phyloP scores from a whole-genome alignment of 2,797 vertebrate genomes.

The Mus spretus region DNA sequence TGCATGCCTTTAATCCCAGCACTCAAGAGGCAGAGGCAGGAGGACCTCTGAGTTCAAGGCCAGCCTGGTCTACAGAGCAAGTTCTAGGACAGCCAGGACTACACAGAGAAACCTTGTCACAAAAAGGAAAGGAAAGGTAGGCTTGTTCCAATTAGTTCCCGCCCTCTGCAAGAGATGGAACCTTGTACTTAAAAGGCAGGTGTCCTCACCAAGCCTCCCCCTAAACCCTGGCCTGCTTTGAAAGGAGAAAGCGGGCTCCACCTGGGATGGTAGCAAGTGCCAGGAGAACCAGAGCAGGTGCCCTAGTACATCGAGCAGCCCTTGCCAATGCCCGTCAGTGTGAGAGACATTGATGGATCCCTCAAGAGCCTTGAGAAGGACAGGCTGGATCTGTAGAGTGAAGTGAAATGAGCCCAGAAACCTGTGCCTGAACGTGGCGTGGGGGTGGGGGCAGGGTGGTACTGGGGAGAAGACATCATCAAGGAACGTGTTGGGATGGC shows the following conservation, averaged over 20 bases:
- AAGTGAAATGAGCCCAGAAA: neutral
- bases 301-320: neutral
- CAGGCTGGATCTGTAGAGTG: neutral
- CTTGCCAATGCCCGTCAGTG: neutral
- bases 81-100: too few species aligned
- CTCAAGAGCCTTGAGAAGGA: neutral
- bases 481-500: too few species aligned
- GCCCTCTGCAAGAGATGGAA: neutral
- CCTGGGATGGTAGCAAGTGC: neutral
- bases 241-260: neutral
- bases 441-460: too few species aligned
- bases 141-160: neutral
- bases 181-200: neutral
- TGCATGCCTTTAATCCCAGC: too few species aligned
- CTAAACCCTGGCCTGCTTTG: neutral
- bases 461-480: neutral
- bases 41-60: too few species aligned
- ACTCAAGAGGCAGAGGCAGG: too few species aligned
- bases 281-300: neutral
- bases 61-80: too few species aligned
- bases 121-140: neutral
- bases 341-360: neutral
- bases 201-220: neutral
- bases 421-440: neutral
- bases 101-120: neutral